Evolutionary conservation across 2,797 vertebrate genomes (phyloP).

Genomic region (Alfaro cultratus): DNA sequence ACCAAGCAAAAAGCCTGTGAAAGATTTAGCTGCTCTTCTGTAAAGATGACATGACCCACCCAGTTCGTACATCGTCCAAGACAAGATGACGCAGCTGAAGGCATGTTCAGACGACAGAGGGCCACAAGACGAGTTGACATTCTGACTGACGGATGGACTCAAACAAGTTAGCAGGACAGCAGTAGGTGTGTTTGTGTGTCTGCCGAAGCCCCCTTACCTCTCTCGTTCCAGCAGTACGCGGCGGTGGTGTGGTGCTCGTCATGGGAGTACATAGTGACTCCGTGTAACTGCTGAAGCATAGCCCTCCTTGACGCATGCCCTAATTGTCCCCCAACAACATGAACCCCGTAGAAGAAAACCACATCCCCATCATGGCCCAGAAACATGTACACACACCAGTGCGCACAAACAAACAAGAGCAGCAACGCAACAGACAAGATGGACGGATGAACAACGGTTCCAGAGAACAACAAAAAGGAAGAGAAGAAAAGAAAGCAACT

Average conservation of each 20-base stretch:
- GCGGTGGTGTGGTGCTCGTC: constrained; percentile 81
- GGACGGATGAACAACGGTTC: constrained; percentile 63
- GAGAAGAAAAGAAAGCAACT: constrained; percentile 66
- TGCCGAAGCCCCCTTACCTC: constrained; percentile 83
- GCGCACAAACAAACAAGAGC: constrained; percentile 26
- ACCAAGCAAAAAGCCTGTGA: constrained; percentile 5
- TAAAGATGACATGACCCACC: constrained; percentile 7
- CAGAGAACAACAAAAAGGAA: constrained; percentile 65
- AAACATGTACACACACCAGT: constrained; percentile 16
- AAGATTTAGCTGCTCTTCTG: constrained; percentile 12
- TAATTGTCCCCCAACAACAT: constrained; percentile 73
- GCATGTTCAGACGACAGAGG: constrained; percentile 49
- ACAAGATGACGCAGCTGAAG: constrained; percentile 30
- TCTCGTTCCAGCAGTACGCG: constrained; percentile 82
- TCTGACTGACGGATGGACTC: constrained; percentile 50
- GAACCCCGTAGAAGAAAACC: constrained; percentile 60
- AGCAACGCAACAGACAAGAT: constrained; percentile 56
- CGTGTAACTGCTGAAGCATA: constrained; percentile 90
- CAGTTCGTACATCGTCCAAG: not conserved
- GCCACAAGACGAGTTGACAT: constrained; percentile 63
- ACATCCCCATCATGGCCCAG: constrained; percentile 40
- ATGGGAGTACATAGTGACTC: constrained; percentile 89
- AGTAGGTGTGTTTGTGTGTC: constrained; percentile 32
- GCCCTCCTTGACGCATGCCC: constrained; percentile 88
- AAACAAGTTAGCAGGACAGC: constrained; percentile 48